Conservation (phyloP, 2,888 invertebrate species). For the Argyra leucocephala region DNA sequence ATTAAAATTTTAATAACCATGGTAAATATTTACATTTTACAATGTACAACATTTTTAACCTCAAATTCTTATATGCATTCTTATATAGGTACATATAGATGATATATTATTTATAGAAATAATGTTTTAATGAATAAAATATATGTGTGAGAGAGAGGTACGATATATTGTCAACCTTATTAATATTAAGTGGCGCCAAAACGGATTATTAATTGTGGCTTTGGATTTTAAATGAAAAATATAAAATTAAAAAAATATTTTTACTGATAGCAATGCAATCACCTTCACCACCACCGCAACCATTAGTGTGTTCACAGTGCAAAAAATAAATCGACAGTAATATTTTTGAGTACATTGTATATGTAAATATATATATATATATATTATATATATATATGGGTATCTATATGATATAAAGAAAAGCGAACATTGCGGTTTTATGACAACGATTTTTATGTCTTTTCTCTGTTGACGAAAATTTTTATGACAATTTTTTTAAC, state of each 20-base stretch:
- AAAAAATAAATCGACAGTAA: not conserved
- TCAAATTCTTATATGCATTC: not conserved
- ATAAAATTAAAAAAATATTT: not conserved
- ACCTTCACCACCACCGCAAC: conserved; percentile 5
- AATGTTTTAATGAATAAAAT: too few species aligned
- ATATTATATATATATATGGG: not conserved
- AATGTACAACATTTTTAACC: too few species aligned
- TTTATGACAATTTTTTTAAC: not conserved
- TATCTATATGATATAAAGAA: not conserved
- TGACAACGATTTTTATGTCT: not conserved
- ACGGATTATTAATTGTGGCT: conserved; percentile 1
- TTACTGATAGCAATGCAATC: not conserved
- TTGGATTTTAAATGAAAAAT: not conserved
- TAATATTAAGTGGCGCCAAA: not conserved
- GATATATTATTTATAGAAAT: too few species aligned
- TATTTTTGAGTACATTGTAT: not conserved
- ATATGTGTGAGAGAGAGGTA: too few species aligned
- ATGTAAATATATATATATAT: not conserved
- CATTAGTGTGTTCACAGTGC: not conserved
- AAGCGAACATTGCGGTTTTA: not conserved
- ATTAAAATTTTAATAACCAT: too few species aligned
- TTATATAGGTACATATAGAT: too few species aligned
- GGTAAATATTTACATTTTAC: too few species aligned
- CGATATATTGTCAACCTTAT: not conserved
- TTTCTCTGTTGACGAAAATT: not conserved